phyloP scores from a whole-genome alignment of 2,888 invertebrate species.

The Palloptera scutellata region DNA sequence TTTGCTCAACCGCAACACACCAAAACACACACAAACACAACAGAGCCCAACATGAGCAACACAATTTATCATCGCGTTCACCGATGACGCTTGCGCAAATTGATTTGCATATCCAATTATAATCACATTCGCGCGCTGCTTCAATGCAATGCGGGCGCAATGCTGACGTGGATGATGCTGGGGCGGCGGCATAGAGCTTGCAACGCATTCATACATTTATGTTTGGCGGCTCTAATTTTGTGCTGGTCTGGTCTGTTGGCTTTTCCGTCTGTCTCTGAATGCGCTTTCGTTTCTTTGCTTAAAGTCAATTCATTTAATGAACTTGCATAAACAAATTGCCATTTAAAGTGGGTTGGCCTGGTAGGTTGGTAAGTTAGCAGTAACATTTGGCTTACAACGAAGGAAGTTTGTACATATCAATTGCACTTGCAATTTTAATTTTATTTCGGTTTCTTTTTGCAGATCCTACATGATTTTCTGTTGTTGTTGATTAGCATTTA shows the following conservation, averaged over 20 bases:
- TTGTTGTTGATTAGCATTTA: conserved; percentile 4
- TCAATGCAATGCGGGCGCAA: not conserved
- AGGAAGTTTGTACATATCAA: not conserved
- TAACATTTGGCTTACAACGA: conserved; percentile 10
- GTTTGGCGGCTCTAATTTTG: not conserved
- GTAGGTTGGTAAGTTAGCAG: conserved; percentile 11
- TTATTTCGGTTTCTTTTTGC: not conserved
- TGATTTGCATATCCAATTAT: conserved; percentile 60
- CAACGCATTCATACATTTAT: not conserved
- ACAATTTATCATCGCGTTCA: conserved; percentile 32
- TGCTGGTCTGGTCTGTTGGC: conserved; percentile 13
- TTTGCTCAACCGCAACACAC: not conserved
- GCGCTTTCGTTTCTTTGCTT: not conserved
- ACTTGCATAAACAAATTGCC: conserved; percentile 18
- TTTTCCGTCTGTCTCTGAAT: not conserved
- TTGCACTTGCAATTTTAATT: not conserved
- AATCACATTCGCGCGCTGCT: conserved; percentile 47
- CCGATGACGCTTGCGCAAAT: conserved; percentile 41
- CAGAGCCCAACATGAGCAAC: not conserved
- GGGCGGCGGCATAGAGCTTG: conserved; percentile 11
- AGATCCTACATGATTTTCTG: not conserved
- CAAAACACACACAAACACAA: not conserved
- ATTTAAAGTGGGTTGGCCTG: conserved; percentile 27
- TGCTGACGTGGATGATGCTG: not conserved
- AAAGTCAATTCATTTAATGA: conserved; percentile 29